Evolutionary conservation across 2,113 vertebrate genomes (phyloP).

Genomic region (Mystacornis crossleyi): DNA sequence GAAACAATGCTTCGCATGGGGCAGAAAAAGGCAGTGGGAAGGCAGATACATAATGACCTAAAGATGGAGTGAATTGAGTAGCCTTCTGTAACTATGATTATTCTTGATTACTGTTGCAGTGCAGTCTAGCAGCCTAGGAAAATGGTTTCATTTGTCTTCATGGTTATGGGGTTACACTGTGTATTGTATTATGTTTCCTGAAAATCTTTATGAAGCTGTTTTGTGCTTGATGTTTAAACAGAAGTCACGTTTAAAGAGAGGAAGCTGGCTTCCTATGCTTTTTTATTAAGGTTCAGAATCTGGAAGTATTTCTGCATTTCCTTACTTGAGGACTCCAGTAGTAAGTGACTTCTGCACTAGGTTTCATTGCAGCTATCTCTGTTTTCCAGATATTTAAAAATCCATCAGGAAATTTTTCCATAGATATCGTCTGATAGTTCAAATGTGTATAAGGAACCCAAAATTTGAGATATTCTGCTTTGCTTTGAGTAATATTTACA

Average conservation of each 20-base stretch:
- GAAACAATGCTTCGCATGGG: neutral
- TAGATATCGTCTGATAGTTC: neutral
- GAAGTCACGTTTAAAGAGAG: neutral
- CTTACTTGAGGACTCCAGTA: neutral
- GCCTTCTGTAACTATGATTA: neutral
- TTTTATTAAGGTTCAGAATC: neutral
- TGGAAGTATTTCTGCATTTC: neutral
- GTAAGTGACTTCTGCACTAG: neutral
- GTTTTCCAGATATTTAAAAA: neutral
- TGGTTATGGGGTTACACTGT: neutral
- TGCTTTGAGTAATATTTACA: neutral
- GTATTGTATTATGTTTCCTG: constrained; percentile 5
- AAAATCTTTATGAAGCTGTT: neutral
- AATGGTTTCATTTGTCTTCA: neutral
- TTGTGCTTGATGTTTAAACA: neutral
- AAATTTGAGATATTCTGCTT: neutral
- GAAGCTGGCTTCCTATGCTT: neutral
- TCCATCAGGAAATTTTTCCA: neutral
- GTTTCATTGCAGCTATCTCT: neutral
- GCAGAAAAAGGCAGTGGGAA: neutral
- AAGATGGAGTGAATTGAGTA: neutral
- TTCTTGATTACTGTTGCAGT: neutral
- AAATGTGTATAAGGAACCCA: neutral
- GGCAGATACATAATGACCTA: neutral
- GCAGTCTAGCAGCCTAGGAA: neutral